A percentile compares a stretch with the other conserved stretches of the same genome.
Conservation (phyloP, 2,113 vertebrate species). For the Aleadryas rufinucha region DNA sequence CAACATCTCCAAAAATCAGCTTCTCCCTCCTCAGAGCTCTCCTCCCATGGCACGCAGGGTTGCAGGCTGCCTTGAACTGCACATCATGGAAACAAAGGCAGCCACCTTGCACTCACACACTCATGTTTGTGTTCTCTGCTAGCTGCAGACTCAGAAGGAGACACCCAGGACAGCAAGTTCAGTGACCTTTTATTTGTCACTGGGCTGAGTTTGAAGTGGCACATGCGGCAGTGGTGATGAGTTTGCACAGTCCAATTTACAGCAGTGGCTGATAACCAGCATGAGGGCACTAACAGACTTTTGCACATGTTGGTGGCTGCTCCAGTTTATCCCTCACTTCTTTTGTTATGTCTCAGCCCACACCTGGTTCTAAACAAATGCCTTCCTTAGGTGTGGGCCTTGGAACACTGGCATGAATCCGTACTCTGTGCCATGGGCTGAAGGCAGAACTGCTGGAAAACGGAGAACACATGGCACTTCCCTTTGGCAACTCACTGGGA, state of each 20-base stretch:
- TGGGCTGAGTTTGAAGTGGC: neutral
- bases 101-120: neutral
- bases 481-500: neutral
- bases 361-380: neutral
- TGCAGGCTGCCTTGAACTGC: neutral
- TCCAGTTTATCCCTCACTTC: neutral
- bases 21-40: neutral
- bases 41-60: rapidly evolving
- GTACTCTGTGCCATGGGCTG: rapidly evolving
- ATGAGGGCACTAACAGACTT: neutral
- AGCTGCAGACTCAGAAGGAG: neutral
- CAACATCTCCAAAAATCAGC: neutral
- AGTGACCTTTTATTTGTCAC: neutral
- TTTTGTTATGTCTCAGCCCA: neutral
- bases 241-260: neutral
- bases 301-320: neutral
- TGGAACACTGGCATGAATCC: neutral
- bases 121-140: neutral
- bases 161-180: neutral
- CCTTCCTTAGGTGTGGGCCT: neutral
- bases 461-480: neutral
- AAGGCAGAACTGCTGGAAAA: neutral
- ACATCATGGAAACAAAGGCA: neutral
- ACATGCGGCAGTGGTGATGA: neutral
- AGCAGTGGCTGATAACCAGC: neutral